phyloP scores from a whole-genome alignment of 2,888 invertebrate species.

The Nomada ruficornis region DNA sequence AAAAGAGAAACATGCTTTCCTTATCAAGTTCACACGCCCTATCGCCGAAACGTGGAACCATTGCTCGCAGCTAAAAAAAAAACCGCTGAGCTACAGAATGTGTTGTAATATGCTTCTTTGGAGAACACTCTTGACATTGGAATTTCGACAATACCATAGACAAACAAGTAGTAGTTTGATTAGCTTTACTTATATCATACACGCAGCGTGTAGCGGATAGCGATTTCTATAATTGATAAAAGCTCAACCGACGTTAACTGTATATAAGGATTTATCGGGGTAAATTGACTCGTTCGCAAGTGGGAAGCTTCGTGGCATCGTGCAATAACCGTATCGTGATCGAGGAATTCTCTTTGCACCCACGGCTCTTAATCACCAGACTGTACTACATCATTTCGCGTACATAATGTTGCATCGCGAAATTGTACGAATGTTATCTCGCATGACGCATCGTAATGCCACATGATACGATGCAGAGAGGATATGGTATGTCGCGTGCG shows the following conservation, averaged over 20 bases:
- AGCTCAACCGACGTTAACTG: not conserved
- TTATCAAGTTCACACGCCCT: not conserved
- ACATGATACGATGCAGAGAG: slow-evolving; percentile 34
- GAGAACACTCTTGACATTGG: not conserved
- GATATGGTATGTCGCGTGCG: slow-evolving; percentile 31
- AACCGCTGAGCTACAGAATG: not conserved
- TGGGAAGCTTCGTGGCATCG: not conserved
- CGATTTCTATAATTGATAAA: slow-evolving; percentile 11
- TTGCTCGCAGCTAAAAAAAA: not conserved
- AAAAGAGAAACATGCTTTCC: not conserved
- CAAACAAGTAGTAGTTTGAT: not conserved
- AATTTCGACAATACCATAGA: slow-evolving; percentile 5
- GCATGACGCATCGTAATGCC: slow-evolving; percentile 20
- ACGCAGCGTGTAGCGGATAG: not conserved
- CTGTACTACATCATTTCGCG: slow-evolving; percentile 17
- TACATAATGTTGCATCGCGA: not conserved
- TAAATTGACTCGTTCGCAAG: not conserved
- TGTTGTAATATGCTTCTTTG: not conserved
- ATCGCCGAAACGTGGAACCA: not conserved
- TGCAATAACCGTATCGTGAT: not conserved
- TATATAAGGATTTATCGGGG: not conserved
- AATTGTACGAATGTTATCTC: not conserved
- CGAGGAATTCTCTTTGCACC: not conserved
- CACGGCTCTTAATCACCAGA: not conserved
- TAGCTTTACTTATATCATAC: not conserved